Evolutionary conservation across 2,797 vertebrate genomes (phyloP).

Genomic region (Pagetopsis macropterus): DNA sequence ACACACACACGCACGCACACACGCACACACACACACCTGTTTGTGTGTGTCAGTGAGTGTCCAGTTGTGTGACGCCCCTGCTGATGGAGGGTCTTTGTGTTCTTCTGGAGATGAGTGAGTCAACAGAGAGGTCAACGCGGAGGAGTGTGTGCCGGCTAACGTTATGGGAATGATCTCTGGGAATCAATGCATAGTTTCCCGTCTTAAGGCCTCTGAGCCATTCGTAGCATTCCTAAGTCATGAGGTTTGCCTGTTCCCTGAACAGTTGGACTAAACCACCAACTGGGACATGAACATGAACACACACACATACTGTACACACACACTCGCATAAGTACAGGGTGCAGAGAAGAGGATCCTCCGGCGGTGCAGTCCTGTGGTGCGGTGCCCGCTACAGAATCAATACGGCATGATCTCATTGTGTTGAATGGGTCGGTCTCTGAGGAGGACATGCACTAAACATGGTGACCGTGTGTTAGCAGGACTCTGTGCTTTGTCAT

Average conservation of each 20-base stretch:
- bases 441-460: conserved; percentile 38
- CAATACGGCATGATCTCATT: conserved; percentile 74
- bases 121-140: conserved; percentile 46
- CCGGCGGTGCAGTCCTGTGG: conserved; percentile 39
- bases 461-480: conserved; percentile 26
- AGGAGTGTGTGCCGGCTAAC: conserved; percentile 38
- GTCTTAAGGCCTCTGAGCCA: conserved; percentile 71
- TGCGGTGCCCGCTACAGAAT: conserved; percentile 63
- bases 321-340: conserved; percentile 23
- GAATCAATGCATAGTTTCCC: conserved; percentile 74
- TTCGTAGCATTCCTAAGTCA: conserved; percentile 76
- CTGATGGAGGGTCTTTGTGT: conserved; percentile 29
- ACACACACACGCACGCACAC: too few species aligned
- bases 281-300: conserved; percentile 43
- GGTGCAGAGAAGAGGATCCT: conserved; percentile 50
- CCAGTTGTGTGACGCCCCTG: conserved; percentile 37
- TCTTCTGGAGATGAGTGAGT: conserved; percentile 44
- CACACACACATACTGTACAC: conserved; percentile 21
- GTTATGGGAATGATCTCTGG: conserved; percentile 61
- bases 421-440: conserved; percentile 64
- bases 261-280: conserved; percentile 50
- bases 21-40: conserved; percentile 6
- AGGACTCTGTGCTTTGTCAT: neutral
- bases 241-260: conserved; percentile 58
- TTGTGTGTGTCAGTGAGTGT: conserved; percentile 9